Conservation (phyloP, 2,113 vertebrate species). For the Xenus cinereus region DNA sequence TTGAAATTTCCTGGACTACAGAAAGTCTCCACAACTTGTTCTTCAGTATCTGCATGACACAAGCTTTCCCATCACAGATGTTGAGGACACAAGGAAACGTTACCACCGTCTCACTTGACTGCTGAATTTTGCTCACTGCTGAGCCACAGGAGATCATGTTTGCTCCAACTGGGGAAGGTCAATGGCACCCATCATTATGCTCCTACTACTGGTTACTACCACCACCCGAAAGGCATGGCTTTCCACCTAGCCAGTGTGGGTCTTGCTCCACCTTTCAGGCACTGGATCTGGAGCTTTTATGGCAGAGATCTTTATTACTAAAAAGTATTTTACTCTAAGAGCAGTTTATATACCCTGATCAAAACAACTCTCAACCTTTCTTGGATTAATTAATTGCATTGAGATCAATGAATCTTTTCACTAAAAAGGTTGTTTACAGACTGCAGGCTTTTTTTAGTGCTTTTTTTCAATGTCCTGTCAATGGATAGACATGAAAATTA, state of each 20-base stretch:
- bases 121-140: background rate
- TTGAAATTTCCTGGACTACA: background rate
- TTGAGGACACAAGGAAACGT: background rate
- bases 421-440: background rate
- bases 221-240: background rate
- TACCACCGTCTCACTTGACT: background rate
- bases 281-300: background rate
- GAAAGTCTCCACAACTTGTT: background rate
- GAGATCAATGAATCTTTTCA: background rate
- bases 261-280: background rate
- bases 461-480: background rate
- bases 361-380: background rate
- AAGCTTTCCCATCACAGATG: background rate
- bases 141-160: background rate
- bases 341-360: background rate
- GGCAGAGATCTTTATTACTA: background rate
- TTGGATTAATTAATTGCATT: background rate
- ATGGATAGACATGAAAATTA: background rate
- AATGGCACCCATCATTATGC: rapidly evolving
- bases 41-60: too few relatives aligned
- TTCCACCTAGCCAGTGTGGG: background rate
- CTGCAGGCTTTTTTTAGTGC: background rate
- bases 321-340: background rate
- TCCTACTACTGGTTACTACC: background rate
- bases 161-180: background rate